Evolutionary conservation across 2,888 invertebrate species (phyloP).

Genomic region (Polyommatus iphigenia): DNA sequence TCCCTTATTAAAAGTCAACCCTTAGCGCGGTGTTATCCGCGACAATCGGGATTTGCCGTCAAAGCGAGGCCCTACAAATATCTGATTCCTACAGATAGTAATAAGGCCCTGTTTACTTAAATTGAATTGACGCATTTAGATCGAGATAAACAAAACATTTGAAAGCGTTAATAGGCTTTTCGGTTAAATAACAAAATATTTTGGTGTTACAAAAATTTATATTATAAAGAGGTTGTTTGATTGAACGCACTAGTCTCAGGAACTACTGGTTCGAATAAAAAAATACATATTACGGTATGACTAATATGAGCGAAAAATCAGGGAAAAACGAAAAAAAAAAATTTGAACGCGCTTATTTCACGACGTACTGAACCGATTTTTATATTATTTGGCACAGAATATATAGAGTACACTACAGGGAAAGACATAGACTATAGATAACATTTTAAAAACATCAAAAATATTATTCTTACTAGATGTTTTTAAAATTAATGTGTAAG

Average conservation of each 20-base stretch:
- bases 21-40: conserved; percentile 53
- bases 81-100: conserved; percentile 31
- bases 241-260: too few species aligned
- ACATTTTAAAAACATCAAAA: too few species aligned
- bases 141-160: conserved; percentile 6
- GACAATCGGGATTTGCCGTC: conserved; percentile 54
- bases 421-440: too few species aligned
- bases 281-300: neutral
- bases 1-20: conserved; percentile 58
- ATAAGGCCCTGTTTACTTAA: conserved; percentile 23
- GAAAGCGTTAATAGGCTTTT: neutral
- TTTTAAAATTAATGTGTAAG: too few species aligned
- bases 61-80: conserved; percentile 30
- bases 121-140: conserved; percentile 32
- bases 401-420: too few species aligned
- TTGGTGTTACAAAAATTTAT: neutral
- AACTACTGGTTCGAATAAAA: too few species aligned
- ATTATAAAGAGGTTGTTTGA: neutral
- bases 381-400: neutral
- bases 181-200: neutral
- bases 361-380: neutral
- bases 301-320: too few species aligned
- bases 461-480: too few species aligned
- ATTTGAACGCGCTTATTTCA: too few species aligned
- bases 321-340: too few species aligned